Evolutionary conservation across 2,113 vertebrate species (phyloP).

Genomic region (Nematolebias whitei): DNA sequence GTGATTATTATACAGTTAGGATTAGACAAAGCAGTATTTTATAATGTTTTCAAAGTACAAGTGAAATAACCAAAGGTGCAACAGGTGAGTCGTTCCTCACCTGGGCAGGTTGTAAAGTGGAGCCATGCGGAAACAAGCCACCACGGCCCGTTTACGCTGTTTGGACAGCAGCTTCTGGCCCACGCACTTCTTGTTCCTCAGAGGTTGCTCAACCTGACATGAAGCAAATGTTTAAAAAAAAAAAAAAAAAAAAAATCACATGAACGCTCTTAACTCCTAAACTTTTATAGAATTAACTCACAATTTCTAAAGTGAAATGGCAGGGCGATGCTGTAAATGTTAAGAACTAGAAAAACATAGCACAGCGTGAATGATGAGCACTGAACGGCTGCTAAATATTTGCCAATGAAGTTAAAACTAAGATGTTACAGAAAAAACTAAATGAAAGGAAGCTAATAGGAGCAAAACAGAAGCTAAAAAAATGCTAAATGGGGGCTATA

Average conservation of each 20-base stretch:
- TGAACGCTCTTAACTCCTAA: background rate
- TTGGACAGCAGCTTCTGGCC: constrained; percentile 97
- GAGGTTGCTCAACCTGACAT: constrained; percentile 91
- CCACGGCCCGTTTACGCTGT: constrained; percentile 96
- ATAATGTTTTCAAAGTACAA: background rate
- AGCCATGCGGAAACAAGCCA: constrained; percentile 98
- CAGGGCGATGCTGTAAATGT: too few relatives aligned
- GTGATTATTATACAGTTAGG: constrained; percentile 40
- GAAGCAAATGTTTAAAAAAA: background rate
- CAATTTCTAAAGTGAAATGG: too few relatives aligned
- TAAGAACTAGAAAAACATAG: too few relatives aligned
- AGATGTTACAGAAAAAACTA: too few relatives aligned
- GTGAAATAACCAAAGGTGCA: too few relatives aligned
- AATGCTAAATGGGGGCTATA: too few relatives aligned
- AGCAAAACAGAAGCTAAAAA: too few relatives aligned
- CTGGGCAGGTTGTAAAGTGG: constrained; percentile 97
- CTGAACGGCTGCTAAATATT: background rate
- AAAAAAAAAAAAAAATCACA: background rate
- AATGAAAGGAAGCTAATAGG: too few relatives aligned
- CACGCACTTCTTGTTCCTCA: constrained; percentile 93
- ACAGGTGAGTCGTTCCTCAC: constrained; percentile 67
- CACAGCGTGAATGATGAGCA: background rate
- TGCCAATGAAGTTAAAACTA: background rate
- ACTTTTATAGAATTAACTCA: background rate
- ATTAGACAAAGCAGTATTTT: constrained; percentile 24